Evolutionary conservation across 1,140 invertebrate genomes (phyloP).

Genomic region (Euglossa dilemma): DNA sequence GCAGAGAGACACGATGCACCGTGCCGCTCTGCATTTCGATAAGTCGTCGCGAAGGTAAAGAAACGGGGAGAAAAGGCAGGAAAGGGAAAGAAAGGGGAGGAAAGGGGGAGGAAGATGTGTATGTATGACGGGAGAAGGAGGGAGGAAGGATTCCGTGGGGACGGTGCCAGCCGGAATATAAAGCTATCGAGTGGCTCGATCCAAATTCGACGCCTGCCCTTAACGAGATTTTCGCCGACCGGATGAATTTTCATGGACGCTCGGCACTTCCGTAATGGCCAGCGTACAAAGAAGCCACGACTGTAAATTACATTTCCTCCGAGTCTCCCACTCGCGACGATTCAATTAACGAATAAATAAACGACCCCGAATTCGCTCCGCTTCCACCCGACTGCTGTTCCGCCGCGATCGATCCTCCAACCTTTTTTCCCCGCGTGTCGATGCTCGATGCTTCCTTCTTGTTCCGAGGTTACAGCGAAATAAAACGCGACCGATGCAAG

Average conservation of each 20-base stretch:
- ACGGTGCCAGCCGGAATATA: background rate
- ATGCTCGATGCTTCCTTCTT: background rate
- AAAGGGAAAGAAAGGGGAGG: too few relatives aligned
- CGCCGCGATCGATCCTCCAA: background rate
- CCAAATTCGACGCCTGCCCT: background rate
- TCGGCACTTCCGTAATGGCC: background rate
- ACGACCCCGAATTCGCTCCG: background rate
- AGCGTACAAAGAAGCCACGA: background rate
- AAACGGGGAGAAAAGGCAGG: too few relatives aligned
- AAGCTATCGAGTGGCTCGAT: slow-evolving; percentile 12
- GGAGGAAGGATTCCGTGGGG: background rate
- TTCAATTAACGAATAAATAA: slow-evolving; percentile 23
- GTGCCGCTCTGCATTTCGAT: background rate
- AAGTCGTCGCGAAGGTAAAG: too few relatives aligned
- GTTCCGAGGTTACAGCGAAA: too few relatives aligned
- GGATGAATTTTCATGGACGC: slow-evolving; percentile 28
- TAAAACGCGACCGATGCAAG: too few relatives aligned
- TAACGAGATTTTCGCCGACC: slow-evolving; percentile 17
- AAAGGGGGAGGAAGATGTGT: background rate
- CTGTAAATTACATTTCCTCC: slow-evolving; percentile 3
- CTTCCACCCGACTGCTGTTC: background rate
- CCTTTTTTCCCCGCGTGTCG: background rate
- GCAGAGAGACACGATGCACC: background rate
- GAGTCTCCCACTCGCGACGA: background rate
- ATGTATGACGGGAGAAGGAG: background rate